Evolutionary conservation across 2,888 invertebrate species (phyloP), one percentile per base, ranked within the genome.

Genomic region (Campoplex nolae): DNA sequence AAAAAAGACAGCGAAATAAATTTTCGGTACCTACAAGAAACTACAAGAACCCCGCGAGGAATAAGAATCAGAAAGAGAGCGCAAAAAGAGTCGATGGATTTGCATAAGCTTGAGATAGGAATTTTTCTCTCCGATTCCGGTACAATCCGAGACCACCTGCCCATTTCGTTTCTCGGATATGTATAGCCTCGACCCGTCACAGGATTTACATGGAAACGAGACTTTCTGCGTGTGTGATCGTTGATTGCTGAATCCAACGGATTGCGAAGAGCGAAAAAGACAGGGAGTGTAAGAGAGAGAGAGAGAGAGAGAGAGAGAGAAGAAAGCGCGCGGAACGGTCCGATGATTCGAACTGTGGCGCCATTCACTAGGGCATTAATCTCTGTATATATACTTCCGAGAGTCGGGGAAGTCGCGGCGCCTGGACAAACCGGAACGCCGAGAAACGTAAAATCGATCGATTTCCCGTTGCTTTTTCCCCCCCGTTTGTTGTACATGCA

Each of bases 361-460:
- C 76, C 62, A 56, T 83, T 83, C 76, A 70, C 82, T 76, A 70
- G 82, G 70, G 76, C 45, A 62, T 70, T 83, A 74, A 73, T 74
- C 42, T 54, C 56, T 75, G n/a, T 70, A 68, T 58, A 54, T 42
- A 68, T 42, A 68, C 58, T 70, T 70, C 75, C 54, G 62, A 56
- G 75, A 82, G 75, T 75, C 65, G 82, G 82, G 68, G 62, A 83
- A 83, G 82, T 77, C 81, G 76, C 54, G 76, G 65, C 79, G 76
- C 81, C 85, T 85, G 85, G 85, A 85, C 85, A 85, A 70, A 85
- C 75, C 70, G 75, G 85, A 83, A 70, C 76, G 81, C 77, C 71
- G 77, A 83, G 86, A 74, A 71, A 84, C 80, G 81, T 74, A 78
- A 81, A 81, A 76, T 82, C 86, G 86, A 87, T 87, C 86, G 86